Evolutionary conservation across 2,888 invertebrate genomes (phyloP).

Genomic region (Tenodera sinensis): DNA sequence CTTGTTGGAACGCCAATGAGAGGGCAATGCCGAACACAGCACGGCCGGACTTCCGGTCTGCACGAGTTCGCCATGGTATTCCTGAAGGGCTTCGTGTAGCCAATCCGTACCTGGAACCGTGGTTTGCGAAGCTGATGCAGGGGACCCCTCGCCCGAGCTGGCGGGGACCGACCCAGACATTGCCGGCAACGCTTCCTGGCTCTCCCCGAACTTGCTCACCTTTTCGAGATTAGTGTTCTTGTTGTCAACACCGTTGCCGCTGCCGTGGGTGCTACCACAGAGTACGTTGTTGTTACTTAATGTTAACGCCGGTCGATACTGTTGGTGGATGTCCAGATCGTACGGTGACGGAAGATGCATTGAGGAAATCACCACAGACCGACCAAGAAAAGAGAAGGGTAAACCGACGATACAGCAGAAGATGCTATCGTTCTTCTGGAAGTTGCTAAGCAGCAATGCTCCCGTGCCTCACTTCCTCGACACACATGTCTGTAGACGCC

Average conservation of each 20-base stretch:
- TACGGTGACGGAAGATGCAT: conserved; percentile 30
- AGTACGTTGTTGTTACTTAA: not conserved
- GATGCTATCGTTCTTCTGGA: not conserved
- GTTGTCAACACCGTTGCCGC: conserved; percentile 36
- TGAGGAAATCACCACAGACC: not conserved
- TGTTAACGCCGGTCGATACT: not conserved
- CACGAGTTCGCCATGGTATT: conserved; percentile 89
- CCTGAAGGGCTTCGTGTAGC: conserved; percentile 75
- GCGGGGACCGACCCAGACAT: conserved; percentile 47
- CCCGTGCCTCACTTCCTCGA: not conserved
- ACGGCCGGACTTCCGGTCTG: conserved; percentile 95
- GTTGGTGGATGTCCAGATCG: conserved; percentile 19
- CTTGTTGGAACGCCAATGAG: conserved; percentile 97
- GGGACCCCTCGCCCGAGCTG: conserved; percentile 42
- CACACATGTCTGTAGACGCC: not conserved
- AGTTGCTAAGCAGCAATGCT: not conserved
- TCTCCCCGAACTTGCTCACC: conserved; percentile 45
- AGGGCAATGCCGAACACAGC: conserved; percentile 88
- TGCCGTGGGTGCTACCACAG: not conserved
- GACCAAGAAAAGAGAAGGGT: not conserved
- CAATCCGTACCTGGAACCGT: conserved; percentile 44
- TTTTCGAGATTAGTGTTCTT: not conserved
- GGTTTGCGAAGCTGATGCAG: conserved; percentile 49
- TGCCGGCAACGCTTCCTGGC: conserved; percentile 52
- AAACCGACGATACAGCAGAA: not conserved